Evolutionary conservation across 2,113 vertebrate genomes (phyloP), one percentile per base, ranked within the genome.

Genomic region (Festucalex cinctus): DNA sequence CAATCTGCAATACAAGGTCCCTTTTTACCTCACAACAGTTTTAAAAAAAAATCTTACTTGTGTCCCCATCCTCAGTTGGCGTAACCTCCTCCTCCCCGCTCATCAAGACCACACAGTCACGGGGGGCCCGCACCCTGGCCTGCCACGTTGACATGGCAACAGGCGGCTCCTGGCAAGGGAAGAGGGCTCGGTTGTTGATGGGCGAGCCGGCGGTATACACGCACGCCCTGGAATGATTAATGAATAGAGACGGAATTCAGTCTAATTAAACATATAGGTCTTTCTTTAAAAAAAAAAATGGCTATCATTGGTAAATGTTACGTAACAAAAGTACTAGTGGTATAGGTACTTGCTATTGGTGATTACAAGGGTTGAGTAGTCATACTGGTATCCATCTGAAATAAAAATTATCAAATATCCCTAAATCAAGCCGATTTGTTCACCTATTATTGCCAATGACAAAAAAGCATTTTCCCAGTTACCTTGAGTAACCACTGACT

Each of bases 71-170:
- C 66, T 91, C 82, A 70, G 85, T 74, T 70, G 94, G 95, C 82
- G 86, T 84, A 68, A 92, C 91, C 82, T 92, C 85, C 79, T 97
- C 95, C 89, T 99, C 95, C 48, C 97, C 97, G 41, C 97, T 98
- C 93, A 94, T 94, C 90, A 99, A 89, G 84, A 96, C 95, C 89
- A 93, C 88, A 89, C 93, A 95, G 70, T 90, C 90, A 70, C 86
- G 87, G 84, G 92, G 92, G 88, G 95, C 86, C 90, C 85, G 91
- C 48, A 98, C 89, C 54, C 91, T 91, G 37, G 95, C 94, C 86
- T 95, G 94, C 96, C 97, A 99, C 8, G 96, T 99, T 90, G 97
- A 98, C 94, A 98, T 95, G 85, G 97, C 95, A 91, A 95, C 85
- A n/a, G 97, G 95, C 70, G 96, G 95, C 67, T 99, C 97, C 88